phyloP scores from a whole-genome alignment of 2,888 invertebrate genomes.

The Marronus borbonicus region DNA sequence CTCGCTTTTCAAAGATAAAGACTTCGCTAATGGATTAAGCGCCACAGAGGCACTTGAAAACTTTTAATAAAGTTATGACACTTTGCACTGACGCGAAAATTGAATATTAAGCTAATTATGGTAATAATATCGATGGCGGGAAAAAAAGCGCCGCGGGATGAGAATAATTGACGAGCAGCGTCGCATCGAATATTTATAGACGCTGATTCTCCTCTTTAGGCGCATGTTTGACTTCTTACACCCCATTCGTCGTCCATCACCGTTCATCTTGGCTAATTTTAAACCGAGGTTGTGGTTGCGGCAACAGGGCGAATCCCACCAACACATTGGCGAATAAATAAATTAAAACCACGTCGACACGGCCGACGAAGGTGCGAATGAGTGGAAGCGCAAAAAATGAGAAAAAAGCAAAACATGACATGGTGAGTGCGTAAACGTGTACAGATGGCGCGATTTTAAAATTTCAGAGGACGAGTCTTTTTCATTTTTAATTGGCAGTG shows the following conservation, averaged over 20 bases:
- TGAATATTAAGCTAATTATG: slow-evolving; percentile 41
- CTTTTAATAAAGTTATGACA: slow-evolving; percentile 24
- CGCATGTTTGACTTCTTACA: slow-evolving; percentile 5
- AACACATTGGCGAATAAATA: slow-evolving; percentile 39
- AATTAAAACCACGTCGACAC: slow-evolving; percentile 23
- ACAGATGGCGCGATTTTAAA: slow-evolving; percentile 36
- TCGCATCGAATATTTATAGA: slow-evolving; percentile 50
- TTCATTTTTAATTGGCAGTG: slow-evolving; percentile 47
- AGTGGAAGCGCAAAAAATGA: slow-evolving; percentile 17
- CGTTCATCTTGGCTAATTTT: slow-evolving; percentile 24
- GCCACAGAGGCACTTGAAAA: neutral
- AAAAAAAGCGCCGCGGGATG: slow-evolving; percentile 27
- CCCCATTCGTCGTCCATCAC: slow-evolving; percentile 15
- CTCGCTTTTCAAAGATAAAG: too few species aligned
- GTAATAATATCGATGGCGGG: slow-evolving; percentile 36
- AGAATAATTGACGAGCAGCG: slow-evolving; percentile 43
- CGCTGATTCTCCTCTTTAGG: slow-evolving; percentile 36
- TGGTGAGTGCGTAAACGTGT: slow-evolving; percentile 49
- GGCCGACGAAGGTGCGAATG: slow-evolving; percentile 22
- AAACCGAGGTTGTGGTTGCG: slow-evolving; percentile 19
- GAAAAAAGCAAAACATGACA: slow-evolving; percentile 28
- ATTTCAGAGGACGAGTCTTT: slow-evolving; percentile 42
- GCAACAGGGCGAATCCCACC: slow-evolving; percentile 12
- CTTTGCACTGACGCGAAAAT: neutral
- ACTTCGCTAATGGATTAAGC: too few species aligned